A percentile compares a stretch with the other conserved stretches of the same genome.
Conservation (phyloP, 2,888 invertebrate genomes). For the Leptopilina myrica region DNA sequence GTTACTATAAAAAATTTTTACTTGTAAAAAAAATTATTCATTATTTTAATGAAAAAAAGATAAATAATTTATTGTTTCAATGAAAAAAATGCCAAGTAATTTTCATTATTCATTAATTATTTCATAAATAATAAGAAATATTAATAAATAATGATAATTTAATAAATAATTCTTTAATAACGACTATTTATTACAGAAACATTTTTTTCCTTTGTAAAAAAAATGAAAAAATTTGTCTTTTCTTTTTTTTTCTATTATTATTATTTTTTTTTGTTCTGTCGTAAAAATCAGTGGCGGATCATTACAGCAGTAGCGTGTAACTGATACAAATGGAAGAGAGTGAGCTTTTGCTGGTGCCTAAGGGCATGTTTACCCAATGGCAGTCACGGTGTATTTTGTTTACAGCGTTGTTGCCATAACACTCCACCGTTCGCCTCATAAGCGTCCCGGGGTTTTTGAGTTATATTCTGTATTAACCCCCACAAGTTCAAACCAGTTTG, state of each 20-base stretch:
- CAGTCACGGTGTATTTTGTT: slow-evolving; percentile 72
- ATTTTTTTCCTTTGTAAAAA: too few relatives aligned
- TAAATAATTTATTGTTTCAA: too few relatives aligned
- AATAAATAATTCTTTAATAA: too few relatives aligned
- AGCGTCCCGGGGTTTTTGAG: slow-evolving; percentile 15
- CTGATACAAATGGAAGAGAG: slow-evolving; percentile 59
- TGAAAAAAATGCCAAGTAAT: too few relatives aligned
- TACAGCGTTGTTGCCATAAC: slow-evolving; percentile 72
- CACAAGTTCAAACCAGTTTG: slow-evolving; percentile 7
- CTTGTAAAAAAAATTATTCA: too few relatives aligned
- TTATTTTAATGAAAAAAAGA: too few relatives aligned
- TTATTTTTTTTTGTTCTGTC: neutral
- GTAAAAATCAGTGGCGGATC: slow-evolving; percentile 59
- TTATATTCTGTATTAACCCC: slow-evolving; percentile 2
- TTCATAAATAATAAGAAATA: too few relatives aligned
- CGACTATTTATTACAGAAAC: neutral
- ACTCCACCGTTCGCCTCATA: slow-evolving; percentile 51
- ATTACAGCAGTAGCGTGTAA: slow-evolving; percentile 62
- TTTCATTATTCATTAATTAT: too few relatives aligned
- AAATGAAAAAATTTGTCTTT: neutral
- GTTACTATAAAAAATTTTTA: too few relatives aligned
- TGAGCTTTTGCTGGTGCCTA: slow-evolving; percentile 58
- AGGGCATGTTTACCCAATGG: slow-evolving; percentile 65
- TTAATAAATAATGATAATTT: too few relatives aligned
- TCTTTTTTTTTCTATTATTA: neutral